phyloP scores from a whole-genome alignment of 2,113 vertebrate genomes.

The Apteryx mantelli region DNA sequence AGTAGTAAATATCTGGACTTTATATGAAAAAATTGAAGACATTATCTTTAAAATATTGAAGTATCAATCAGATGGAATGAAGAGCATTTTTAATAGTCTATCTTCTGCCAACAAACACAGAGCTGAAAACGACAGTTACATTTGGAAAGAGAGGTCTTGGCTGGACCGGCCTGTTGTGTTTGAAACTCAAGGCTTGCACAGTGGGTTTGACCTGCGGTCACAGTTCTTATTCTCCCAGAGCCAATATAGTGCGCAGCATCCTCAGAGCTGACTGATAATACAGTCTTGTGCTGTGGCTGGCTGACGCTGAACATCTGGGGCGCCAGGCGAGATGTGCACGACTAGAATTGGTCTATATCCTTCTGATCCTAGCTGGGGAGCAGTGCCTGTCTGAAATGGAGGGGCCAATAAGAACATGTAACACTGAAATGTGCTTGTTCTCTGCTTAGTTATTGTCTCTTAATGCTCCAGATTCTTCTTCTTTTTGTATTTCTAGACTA shows the following conservation, averaged over 20 bases:
- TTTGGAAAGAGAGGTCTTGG: neutral
- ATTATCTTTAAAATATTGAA: neutral
- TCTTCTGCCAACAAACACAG: neutral
- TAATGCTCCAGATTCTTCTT: neutral
- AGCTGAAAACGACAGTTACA: neutral
- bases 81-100: neutral
- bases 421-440: neutral
- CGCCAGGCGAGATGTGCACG: neutral
- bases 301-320: neutral
- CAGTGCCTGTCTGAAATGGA: neutral
- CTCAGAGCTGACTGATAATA: neutral
- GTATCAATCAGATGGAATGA: neutral
- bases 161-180: neutral
- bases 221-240: neutral
- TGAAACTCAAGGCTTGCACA: neutral
- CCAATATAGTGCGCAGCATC: neutral
- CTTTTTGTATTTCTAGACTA: neutral
- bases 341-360: neutral
- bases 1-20: neutral
- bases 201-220: neutral
- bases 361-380: neutral
- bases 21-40: neutral
- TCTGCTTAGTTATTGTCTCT: neutral
- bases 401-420: fast-evolving
- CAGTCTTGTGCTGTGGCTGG: neutral